Base-by-base conservation (phyloP, 1,140 invertebrate species). In the Tetramorium parvispinum region DNA sequence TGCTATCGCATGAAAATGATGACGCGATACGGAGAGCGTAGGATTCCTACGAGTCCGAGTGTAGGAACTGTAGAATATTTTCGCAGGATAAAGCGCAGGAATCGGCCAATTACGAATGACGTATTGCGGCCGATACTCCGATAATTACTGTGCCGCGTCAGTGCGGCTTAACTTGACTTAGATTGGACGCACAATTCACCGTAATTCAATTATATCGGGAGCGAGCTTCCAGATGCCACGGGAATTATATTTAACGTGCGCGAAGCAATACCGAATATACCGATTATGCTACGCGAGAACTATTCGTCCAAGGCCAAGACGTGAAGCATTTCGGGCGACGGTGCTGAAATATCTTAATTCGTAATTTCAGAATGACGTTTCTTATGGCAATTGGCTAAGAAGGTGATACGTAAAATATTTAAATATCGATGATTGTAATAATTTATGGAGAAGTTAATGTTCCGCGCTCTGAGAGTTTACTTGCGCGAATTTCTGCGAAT, bases 41-140 rank as follows among this genome's bases (percentile, higher is more conserved):
- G 32, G n/a, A 55, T 55, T 13, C 18, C 8, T 65, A 53, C 51
- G 53, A 43, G 7, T 11, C n/a, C 24, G 11, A 40, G 3, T 49
- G 61, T 13, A 43, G 16, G 49, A 32, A 37, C 37, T 11, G 4
- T 59, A 32, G 53, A 8, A 83, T 61, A 49, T 61, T 70, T n/a
- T 13, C 53, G 79, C 18, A n/a, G 79, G 24, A 82, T 16, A 11
- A 32, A 46, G 27, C n/a, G 63, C 37, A 7, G n/a, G 40, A 46
- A 82, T 73, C 13, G 65, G 65, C 40, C 51, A 71, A 71, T 82
- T 71, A 82, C 27, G 11, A 70, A 82, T 82, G 78, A 82, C 46
- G 37, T 71, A 82, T 71, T 46, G 18, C 51, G 37, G 21, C 16
- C 61, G 21, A 24, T 43, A 43, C n/a, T 53, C 21, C 8, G 32